Percentiles rank a stretch among this genome's conserved stretches.
Conservation (phyloP, 2,797 vertebrate species). For the Trematomus bernacchii region DNA sequence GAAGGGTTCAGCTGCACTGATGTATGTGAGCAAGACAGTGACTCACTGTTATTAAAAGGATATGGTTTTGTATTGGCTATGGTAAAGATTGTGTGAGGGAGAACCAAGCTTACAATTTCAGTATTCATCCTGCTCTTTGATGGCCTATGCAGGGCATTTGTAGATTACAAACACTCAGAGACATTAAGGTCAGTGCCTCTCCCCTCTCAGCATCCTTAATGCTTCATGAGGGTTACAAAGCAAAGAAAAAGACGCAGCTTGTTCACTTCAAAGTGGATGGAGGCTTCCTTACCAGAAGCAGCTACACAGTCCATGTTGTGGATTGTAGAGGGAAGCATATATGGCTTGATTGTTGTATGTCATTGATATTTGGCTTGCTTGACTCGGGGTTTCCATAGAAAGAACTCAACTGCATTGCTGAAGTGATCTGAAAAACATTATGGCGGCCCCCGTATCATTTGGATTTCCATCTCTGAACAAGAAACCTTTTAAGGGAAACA, state of each 20-base stretch:
- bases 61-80: too few species aligned
- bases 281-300: slow-evolving; percentile 27
- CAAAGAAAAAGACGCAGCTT: slow-evolving; percentile 43
- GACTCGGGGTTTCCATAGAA: slow-evolving; percentile 46
- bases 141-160: slow-evolving; percentile 35
- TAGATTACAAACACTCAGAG: slow-evolving; percentile 35
- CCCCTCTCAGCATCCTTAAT: slow-evolving; percentile 48
- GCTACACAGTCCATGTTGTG: slow-evolving; percentile 6
- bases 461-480: slow-evolving; percentile 70
- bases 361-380: slow-evolving; percentile 51
- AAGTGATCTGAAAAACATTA: slow-evolving; percentile 56
- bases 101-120: too few species aligned
- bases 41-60: too few species aligned
- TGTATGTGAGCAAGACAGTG: too few species aligned
- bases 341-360: slow-evolving; percentile 44
- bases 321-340: slow-evolving; percentile 2
- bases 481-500: slow-evolving; percentile 65
- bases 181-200: slow-evolving; percentile 54
- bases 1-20: too few species aligned
- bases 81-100: too few species aligned
- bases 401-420: slow-evolving; percentile 57
- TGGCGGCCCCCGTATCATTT: slow-evolving; percentile 52
- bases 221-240: slow-evolving; percentile 34
- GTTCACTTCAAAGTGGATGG: slow-evolving; percentile 58
- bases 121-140: slow-evolving; percentile 10